phyloP scores from a whole-genome alignment of 53 echinoderm and acorn worm species.

The Echinarachnius parma region DNA sequence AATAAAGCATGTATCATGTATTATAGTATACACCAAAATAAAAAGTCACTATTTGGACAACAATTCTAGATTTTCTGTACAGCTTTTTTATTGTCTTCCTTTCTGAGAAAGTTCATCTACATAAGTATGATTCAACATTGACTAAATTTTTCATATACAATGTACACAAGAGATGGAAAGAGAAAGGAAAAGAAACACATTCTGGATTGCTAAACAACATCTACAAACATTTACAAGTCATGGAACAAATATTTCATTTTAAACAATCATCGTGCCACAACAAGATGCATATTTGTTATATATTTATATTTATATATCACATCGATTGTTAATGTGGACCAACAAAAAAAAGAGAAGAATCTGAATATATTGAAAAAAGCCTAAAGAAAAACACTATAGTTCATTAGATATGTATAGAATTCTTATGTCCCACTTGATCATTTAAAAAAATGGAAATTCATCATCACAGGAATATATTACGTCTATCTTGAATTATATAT shows the following conservation, averaged over 20 bases:
- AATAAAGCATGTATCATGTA: too few relatives aligned
- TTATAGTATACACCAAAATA: too few relatives aligned
- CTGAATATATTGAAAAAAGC: neutral
- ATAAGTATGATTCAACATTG: conserved; percentile 47
- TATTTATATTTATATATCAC: conserved; percentile 40
- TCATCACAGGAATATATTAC: conserved; percentile 43
- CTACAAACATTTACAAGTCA: conserved; percentile 43
- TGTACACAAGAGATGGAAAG: conserved; percentile 14
- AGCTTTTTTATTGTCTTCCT: conserved; percentile 48
- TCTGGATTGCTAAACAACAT: conserved; percentile 39
- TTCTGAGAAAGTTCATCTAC: conserved; percentile 56
- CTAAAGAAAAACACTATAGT: neutral
- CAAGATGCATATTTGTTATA: conserved; percentile 46
- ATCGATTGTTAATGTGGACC: conserved; percentile 14
- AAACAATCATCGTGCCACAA: conserved; percentile 43
- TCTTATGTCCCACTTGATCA: neutral
- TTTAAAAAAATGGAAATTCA: conserved; percentile 11
- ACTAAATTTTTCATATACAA: conserved; percentile 43
- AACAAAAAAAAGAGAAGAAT: neutral
- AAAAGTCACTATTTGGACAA: too few relatives aligned
- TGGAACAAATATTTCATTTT: conserved; percentile 37
- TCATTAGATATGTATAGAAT: conserved; percentile 3
- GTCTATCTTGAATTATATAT: conserved; percentile 30
- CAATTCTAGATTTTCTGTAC: conserved; percentile 47
- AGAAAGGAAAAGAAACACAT: too few relatives aligned